Evolutionary conservation across 2,113 vertebrate species (phyloP).

Genomic region (Nothoprocta perdicaria): DNA sequence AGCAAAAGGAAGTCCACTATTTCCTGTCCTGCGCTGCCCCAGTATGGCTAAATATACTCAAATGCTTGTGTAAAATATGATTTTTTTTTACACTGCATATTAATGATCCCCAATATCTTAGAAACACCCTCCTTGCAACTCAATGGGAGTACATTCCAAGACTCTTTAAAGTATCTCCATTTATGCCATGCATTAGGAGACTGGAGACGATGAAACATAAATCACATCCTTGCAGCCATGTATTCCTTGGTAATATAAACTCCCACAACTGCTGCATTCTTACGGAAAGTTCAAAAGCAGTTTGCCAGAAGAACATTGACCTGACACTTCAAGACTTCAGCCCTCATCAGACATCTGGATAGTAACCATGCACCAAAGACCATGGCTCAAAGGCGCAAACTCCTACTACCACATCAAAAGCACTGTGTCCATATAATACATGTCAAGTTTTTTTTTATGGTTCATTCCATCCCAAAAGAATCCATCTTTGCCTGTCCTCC

Average conservation of each 20-base stretch:
- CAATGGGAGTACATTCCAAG: background rate
- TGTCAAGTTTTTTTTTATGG: background rate
- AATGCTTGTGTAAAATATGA: background rate
- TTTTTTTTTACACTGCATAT: background rate
- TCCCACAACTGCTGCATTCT: background rate
- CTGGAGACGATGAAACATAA: background rate
- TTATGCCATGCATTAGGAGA: background rate
- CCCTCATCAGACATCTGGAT: background rate
- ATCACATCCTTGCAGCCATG: background rate
- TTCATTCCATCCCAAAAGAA: background rate
- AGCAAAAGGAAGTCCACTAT: background rate
- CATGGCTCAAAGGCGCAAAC: background rate
- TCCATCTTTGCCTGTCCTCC: background rate
- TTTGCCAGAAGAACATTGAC: background rate
- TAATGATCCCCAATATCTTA: background rate
- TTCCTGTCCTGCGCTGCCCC: background rate
- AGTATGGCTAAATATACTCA: background rate
- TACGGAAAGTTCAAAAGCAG: background rate
- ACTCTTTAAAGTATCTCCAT: background rate
- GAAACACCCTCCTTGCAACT: background rate
- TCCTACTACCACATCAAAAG: background rate
- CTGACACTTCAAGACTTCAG: background rate
- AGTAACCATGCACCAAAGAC: background rate
- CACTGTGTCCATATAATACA: accelerated
- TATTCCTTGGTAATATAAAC: background rate